Evolutionary conservation across 2,113 vertebrate genomes (phyloP), one percentile per base, ranked within the genome.

Genomic region (Campylomormyrus numenius): DNA sequence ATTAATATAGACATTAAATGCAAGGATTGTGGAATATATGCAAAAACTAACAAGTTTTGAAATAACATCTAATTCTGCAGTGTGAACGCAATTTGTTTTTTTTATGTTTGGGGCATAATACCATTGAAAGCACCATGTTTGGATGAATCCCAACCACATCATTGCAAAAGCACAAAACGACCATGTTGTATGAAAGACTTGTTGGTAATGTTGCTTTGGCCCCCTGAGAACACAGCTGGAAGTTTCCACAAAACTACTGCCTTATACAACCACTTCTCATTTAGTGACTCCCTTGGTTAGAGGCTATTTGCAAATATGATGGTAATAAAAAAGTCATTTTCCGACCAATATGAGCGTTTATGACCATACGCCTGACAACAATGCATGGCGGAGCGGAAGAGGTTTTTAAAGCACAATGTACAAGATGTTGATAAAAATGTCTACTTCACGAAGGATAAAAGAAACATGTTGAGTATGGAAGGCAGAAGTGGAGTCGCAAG

Each of bases 81-180:
- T 39, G 70, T 35, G 11, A 39, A 77, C 11, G 17, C 31, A 39
- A 39, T 74, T 74, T 74, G 31, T 13, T 77, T 77, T 56, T 53
- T 77, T 77, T 39, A 77, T 39, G 70, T 77, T 77, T 77, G 21
- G 74, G 91, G 88, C 87, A 92, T 90, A 91, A 92, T 90, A 84
- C 87, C 66, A 35, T 13, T 42, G 56, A 45, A 58, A 90, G 90
- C 90, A 49, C 46, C 4, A 49, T n/a, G 84, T 48, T 48, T 19
- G 84, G 84, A 49, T 49, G 45, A 48, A 85, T 50, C 45, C 24
- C 45, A 46, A 48, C 84, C 21, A 85, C 45, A 49, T 45, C 45
- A 49, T 85, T 85, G 84, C 84, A 48, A n/a, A 85, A 85, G 24
- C 84, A 27, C 11, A 27, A 85, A 49, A 48, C 4, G 45, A 85